Evolutionary conservation across 2,888 invertebrate genomes (phyloP).

Genomic region (Dusona sp.): DNA sequence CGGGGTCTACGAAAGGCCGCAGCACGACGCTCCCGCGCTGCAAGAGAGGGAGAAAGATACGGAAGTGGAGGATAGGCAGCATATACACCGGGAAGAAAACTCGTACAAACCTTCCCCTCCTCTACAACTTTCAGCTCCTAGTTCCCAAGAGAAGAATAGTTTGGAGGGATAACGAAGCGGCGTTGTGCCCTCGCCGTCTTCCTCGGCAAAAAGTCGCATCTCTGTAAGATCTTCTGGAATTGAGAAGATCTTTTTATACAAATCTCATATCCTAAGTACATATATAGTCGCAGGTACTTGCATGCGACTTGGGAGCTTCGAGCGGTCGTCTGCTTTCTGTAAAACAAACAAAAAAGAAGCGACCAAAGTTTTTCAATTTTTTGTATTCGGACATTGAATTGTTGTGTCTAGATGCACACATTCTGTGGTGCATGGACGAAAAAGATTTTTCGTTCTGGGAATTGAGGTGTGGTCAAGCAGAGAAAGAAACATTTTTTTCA

Average conservation of each 20-base stretch:
- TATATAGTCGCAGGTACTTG: background rate
- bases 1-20: slow-evolving; percentile 49
- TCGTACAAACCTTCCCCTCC: slow-evolving; percentile 45
- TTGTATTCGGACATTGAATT: background rate
- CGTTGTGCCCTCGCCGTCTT: slow-evolving; percentile 31
- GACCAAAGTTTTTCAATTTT: background rate
- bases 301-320: background rate
- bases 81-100: slow-evolving; percentile 35
- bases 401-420: background rate
- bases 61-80: slow-evolving; percentile 25
- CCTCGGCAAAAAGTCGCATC: slow-evolving; percentile 43
- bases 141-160: slow-evolving; percentile 62
- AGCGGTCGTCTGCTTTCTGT: background rate
- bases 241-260: slow-evolving; percentile 57
- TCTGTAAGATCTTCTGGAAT: slow-evolving; percentile 50
- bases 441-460: background rate
- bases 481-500: background rate
- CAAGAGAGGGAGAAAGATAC: background rate
- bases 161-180: slow-evolving; percentile 61
- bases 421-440: background rate
- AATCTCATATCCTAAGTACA: slow-evolving; percentile 52
- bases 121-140: background rate
- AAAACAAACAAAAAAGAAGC: background rate
- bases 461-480: background rate
- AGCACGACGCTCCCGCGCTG: slow-evolving; percentile 1